A percentile compares a stretch with the other conserved stretches of the same genome.
Conservation (phyloP, 2,888 invertebrate genomes). For the Caenorhabditis afra region DNA sequence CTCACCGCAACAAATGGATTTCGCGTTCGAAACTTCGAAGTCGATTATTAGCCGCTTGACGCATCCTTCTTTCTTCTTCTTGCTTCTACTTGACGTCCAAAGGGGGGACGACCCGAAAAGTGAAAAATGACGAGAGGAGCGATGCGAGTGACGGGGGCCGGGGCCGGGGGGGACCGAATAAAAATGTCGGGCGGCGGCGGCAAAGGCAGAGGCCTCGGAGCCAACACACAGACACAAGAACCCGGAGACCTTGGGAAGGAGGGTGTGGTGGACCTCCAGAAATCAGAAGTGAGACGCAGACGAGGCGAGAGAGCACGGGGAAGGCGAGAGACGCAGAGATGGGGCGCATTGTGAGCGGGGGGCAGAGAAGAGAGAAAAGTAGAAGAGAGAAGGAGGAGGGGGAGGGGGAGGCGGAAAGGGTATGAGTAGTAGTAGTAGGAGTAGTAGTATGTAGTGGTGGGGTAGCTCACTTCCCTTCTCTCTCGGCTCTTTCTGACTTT, state of each 20-base stretch:
- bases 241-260: conserved; percentile 33
- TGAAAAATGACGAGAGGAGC: conserved; percentile 45
- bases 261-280: conserved; percentile 31
- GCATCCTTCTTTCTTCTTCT: conserved; percentile 19
- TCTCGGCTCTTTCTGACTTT: no score
- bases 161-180: conserved; percentile 44
- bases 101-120: conserved; percentile 16
- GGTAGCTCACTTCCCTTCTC: no score
- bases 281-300: conserved; percentile 30
- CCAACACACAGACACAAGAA: conserved; percentile 5
- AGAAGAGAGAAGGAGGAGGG: background rate
- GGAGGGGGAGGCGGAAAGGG: conserved; percentile 16
- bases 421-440: conserved; percentile 52
- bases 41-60: conserved; percentile 53
- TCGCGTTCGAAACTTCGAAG: conserved; percentile 46
- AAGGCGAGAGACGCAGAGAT: conserved; percentile 26
- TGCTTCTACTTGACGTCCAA: background rate
- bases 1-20: conserved; percentile 35
- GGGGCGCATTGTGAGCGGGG: conserved; percentile 37
- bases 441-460: conserved; percentile 9
- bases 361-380: conserved; percentile 10
- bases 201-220: background rate
- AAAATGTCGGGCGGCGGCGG: conserved; percentile 39
- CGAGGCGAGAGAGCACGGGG: conserved; percentile 10
- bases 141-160: background rate